Percentiles rank a stretch among this genome's conserved stretches.
Evolutionary conservation across 2,797 vertebrate genomes (phyloP).

Genomic region (Sternarchorhynchus goeldii): DNA sequence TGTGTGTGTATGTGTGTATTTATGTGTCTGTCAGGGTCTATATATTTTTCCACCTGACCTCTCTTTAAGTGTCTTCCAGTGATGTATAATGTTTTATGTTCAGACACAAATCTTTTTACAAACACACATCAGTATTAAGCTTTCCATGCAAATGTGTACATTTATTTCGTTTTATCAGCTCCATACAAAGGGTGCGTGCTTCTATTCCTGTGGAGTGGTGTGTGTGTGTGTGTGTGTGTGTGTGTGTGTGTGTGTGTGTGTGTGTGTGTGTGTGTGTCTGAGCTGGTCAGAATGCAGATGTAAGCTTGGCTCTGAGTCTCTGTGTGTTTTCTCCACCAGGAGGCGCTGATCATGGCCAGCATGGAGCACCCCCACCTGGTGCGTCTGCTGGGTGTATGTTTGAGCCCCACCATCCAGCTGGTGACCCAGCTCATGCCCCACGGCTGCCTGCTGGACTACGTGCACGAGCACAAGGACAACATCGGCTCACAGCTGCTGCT

Average conservation of each 20-base stretch:
- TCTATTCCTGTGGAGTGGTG: no score
- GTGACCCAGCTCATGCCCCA: constrained; percentile 98
- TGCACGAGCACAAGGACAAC: constrained; percentile 96
- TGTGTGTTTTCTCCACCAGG: constrained; percentile 73
- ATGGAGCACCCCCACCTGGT: constrained; percentile 98
- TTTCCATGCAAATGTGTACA: no score
- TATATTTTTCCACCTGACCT: no score
- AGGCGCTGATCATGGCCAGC: constrained; percentile 98
- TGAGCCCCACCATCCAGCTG: constrained; percentile 96
- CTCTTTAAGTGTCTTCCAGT: no score
- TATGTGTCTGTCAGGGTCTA: no score
- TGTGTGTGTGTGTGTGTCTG: neutral
- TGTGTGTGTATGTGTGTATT: neutral
- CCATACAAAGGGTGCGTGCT: no score
- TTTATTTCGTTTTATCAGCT: no score
- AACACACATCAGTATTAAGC: no score
- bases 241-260: neutral
- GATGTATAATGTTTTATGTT: no score
- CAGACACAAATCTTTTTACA: no score
- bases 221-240: neutral
- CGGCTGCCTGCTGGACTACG: constrained; percentile 93
- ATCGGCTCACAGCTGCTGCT: constrained; percentile 96
- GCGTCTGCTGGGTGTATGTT: constrained; percentile 88
- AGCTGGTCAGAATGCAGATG: constrained; percentile 23
- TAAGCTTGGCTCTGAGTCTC: constrained; percentile 57